Evolutionary conservation across 2,888 invertebrate genomes (phyloP).

Genomic region (Deroplatys truncata): DNA sequence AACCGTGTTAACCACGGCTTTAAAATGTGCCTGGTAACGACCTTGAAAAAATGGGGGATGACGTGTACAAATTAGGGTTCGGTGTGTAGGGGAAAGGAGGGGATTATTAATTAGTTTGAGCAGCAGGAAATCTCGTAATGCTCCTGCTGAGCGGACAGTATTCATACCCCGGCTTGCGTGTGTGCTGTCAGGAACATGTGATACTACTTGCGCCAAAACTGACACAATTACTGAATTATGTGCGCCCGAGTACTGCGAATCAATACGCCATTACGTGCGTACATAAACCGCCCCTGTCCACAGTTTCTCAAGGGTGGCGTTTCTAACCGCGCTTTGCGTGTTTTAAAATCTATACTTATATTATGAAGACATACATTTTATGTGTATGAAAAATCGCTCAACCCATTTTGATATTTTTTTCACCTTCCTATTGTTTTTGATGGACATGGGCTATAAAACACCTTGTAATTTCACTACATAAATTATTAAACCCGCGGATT

Average conservation of each 20-base stretch:
- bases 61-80: slow-evolving; percentile 25
- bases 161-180: not conserved
- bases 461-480: no score
- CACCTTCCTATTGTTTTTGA: no score
- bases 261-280: not conserved
- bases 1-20: slow-evolving; percentile 7
- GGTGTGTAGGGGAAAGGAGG: not conserved
- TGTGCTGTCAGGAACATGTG: not conserved
- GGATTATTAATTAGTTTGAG: slow-evolving; percentile 26
- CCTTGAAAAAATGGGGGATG: slow-evolving; percentile 21
- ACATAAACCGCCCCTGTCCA: not conserved
- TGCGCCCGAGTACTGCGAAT: not conserved
- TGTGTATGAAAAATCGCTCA: no score
- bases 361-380: no score
- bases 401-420: no score
- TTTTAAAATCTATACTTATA: no score
- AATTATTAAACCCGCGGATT: no score
- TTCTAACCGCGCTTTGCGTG: no score
- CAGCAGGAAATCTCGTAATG: slow-evolving; percentile 24
- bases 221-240: not conserved
- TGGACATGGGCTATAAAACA: no score
- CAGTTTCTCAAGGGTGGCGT: no score
- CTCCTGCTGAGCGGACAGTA: not conserved
- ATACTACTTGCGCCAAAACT: not conserved
- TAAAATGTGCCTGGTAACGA: slow-evolving; percentile 22